Evolutionary conservation across 2,797 vertebrate genomes (phyloP).

Genomic region (Peromyscus nudipes): DNA sequence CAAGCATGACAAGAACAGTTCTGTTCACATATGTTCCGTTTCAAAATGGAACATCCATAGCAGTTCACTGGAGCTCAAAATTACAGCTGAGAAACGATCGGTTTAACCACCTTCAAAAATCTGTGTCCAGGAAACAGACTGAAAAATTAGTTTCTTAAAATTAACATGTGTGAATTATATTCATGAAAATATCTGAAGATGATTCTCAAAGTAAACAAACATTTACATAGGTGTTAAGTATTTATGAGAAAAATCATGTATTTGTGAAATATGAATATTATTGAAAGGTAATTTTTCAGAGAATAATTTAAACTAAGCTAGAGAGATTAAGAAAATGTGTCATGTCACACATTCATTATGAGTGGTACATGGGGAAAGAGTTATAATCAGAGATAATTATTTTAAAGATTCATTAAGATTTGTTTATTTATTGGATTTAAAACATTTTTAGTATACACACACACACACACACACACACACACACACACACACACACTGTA

Average conservation of each 20-base stretch:
- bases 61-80: conserved; percentile 89
- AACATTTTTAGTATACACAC: background rate
- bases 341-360: background rate
- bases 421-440: background rate
- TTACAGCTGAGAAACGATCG: conserved; percentile 86
- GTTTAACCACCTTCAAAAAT: conserved; percentile 77
- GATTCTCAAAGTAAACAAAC: conserved; percentile 4
- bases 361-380: background rate
- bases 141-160: conserved; percentile 88
- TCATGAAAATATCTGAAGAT: conserved; percentile 29
- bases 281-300: background rate
- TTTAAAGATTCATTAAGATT: background rate
- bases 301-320: background rate
- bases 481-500: no score
- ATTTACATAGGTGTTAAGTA: background rate
- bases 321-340: background rate
- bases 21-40: conserved; percentile 76
- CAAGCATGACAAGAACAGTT: conserved; percentile 75
- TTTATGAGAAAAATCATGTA: background rate
- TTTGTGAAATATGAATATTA: background rate
- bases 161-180: conserved; percentile 66
- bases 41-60: conserved; percentile 84
- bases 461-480: no score
- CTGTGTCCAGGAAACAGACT: conserved; percentile 85
- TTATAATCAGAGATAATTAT: background rate